A percentile compares a stretch with the other conserved stretches of the same genome.
Evolutionary conservation across 2,888 invertebrate genomes (phyloP).

Genomic region (Diploptera punctata): DNA sequence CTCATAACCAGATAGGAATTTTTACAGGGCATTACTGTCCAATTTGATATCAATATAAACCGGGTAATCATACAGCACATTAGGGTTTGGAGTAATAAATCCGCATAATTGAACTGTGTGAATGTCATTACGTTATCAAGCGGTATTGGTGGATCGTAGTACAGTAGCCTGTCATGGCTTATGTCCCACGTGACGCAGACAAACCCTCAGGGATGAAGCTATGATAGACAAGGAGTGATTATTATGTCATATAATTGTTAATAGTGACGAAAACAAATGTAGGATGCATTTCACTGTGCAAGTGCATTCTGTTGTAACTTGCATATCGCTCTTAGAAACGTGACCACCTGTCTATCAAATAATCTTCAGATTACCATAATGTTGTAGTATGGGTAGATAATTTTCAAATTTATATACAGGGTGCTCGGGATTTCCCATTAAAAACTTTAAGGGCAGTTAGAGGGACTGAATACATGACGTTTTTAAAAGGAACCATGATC

Average conservation of each 20-base stretch:
- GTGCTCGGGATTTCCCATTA: no score
- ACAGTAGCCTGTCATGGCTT: no score
- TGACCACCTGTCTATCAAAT: no score
- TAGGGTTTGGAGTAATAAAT: not conserved
- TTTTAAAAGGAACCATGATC: no score
- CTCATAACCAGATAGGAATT: no score
- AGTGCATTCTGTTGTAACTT: not conserved
- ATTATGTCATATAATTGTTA: not conserved
- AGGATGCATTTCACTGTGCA: not conserved
- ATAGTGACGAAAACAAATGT: not conserved
- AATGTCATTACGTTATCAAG: not conserved
- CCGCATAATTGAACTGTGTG: not conserved
- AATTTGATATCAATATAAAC: not conserved
- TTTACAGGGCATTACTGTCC: no score
- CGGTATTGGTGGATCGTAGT: no score
- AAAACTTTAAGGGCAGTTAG: no score
- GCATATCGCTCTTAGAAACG: not conserved
- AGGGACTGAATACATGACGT: no score
- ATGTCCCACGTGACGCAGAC: not conserved
- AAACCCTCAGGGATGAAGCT: not conserved
- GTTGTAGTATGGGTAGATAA: no score
- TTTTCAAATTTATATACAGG: no score
- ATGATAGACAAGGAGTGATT: not conserved
- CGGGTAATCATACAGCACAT: not conserved
- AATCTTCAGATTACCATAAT: no score